Evolutionary conservation across 1,140 invertebrate species (phyloP).

Genomic region (Meloidogyne chitwoodi): DNA sequence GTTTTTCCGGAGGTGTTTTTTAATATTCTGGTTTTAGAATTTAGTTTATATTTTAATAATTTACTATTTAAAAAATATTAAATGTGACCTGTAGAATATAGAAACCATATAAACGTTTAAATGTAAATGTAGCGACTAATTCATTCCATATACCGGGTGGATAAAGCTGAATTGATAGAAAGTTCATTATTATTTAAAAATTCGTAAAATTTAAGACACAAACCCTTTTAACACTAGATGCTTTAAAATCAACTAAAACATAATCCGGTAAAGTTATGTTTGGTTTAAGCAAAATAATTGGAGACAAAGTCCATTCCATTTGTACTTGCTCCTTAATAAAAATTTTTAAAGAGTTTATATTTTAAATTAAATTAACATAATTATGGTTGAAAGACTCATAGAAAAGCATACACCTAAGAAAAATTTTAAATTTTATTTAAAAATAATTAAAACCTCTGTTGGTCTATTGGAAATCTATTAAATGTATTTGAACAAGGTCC

Average conservation of each 20-base stretch:
- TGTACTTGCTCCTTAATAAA: conserved; percentile 42
- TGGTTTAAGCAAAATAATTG: conserved; percentile 51
- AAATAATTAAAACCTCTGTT: conserved; percentile 35
- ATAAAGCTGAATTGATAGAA: conserved; percentile 44
- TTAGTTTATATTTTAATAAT: background rate
- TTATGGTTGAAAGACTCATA: conserved; percentile 60
- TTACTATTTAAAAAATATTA: background rate
- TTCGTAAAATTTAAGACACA: too few relatives aligned
- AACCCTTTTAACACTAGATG: conserved; percentile 41
- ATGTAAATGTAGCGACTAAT: conserved; percentile 58
- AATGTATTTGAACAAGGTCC: conserved; percentile 55
- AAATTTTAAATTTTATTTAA: background rate
- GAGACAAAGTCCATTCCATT: conserved; percentile 56
- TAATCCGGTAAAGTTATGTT: conserved; percentile 59
- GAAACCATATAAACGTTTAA: conserved; percentile 45
- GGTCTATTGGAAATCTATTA: conserved; percentile 57
- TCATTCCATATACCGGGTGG: conserved; percentile 59
- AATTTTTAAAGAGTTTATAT: background rate
- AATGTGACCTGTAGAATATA: conserved; percentile 34
- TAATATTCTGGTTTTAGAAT: background rate
- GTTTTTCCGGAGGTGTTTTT: background rate
- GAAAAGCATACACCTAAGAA: conserved; percentile 51
- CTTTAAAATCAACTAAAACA: conserved; percentile 56
- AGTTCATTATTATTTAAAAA: background rate
- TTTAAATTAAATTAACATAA: conserved; percentile 20